Conservation (phyloP, 2,888 invertebrate species). For the Tetramorium bicarinatum region DNA sequence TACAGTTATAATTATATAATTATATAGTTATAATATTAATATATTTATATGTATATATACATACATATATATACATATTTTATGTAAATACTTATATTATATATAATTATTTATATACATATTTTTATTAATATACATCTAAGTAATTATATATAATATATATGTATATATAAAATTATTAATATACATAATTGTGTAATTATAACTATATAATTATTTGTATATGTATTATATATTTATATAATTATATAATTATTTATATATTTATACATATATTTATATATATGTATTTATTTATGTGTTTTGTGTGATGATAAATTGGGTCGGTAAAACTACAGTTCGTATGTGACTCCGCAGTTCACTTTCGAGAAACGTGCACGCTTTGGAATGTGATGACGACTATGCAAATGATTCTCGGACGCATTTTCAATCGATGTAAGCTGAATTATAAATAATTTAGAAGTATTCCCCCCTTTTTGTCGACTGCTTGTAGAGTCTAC, state of each 20-base stretch:
- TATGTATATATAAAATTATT: conserved; percentile 48
- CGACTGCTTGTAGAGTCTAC: neutral
- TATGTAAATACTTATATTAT: conserved; percentile 34
- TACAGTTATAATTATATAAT: conserved; percentile 2
- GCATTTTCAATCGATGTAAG: conserved; percentile 9
- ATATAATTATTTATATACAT: conserved; percentile 48
- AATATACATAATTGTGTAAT: conserved; percentile 5
- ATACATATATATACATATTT: neutral
- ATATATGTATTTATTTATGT: conserved; percentile 35
- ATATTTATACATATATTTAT: conserved; percentile 6
- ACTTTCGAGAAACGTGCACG: conserved; percentile 3
- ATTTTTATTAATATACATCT: neutral
- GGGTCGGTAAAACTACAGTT: conserved; percentile 69
- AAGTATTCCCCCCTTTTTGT: neutral
- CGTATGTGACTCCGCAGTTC: conserved; percentile 7
- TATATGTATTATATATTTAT: conserved; percentile 32
- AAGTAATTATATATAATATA: conserved; percentile 5
- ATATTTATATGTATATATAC: conserved; percentile 19
- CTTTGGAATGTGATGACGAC: conserved; percentile 66
- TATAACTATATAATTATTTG: conserved; percentile 45
- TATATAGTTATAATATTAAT: conserved; percentile 39
- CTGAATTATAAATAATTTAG: neutral
- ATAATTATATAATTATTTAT: conserved; percentile 43
- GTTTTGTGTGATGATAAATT: conserved; percentile 47
- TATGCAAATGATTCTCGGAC: neutral